These are phyloP conservation scores for Drosophila mimica DNA, from an alignment of 2,888 invertebrate species.

Conservation along the genomic window DNA sequence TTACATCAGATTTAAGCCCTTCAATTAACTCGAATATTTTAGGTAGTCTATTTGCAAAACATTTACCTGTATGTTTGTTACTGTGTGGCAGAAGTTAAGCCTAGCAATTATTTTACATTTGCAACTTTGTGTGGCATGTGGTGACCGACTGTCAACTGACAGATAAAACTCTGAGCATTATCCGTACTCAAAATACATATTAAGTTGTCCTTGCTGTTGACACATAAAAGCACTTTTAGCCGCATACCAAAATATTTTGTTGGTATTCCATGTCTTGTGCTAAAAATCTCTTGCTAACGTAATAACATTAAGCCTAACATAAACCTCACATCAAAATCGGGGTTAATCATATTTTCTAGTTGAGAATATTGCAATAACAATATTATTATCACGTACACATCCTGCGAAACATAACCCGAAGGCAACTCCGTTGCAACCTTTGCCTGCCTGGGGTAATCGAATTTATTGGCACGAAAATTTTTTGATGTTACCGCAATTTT, in stretches of 20 bases:
- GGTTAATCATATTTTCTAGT: conserved; percentile 58
- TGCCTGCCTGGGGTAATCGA: conserved; percentile 49
- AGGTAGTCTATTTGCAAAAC: conserved; percentile 1
- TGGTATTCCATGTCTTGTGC: conserved; percentile 6
- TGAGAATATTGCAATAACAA: conserved; percentile 53
- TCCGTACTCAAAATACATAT: neutral
- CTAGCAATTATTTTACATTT: conserved; percentile 45
- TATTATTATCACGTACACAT: conserved; percentile 28
- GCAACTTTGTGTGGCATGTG: conserved; percentile 1
- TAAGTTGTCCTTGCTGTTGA: neutral
- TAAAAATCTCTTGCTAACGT: conserved; percentile 18
- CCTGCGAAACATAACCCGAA: neutral
- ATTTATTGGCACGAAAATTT: conserved; percentile 71
- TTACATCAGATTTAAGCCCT: conserved; percentile 10
- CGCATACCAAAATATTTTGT: conserved; percentile 1
- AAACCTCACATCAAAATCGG: conserved; percentile 21
- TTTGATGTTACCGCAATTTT: conserved; percentile 49
- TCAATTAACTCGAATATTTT: conserved; percentile 43
- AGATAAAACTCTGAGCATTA: conserved; percentile 13
- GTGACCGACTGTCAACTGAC: conserved; percentile 19
- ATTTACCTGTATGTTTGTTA: conserved; percentile 3
- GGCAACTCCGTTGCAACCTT: neutral
- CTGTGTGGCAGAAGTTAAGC: conserved; percentile 25
- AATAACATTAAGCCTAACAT: conserved; percentile 27
- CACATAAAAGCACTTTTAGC: conserved; percentile 31